Percentiles rank a stretch among this genome's conserved stretches.
These are phyloP conservation scores for Alviniconcha strummeri DNA, from an alignment of 2,888 invertebrate genomes.

Conservation along the genomic window DNA sequence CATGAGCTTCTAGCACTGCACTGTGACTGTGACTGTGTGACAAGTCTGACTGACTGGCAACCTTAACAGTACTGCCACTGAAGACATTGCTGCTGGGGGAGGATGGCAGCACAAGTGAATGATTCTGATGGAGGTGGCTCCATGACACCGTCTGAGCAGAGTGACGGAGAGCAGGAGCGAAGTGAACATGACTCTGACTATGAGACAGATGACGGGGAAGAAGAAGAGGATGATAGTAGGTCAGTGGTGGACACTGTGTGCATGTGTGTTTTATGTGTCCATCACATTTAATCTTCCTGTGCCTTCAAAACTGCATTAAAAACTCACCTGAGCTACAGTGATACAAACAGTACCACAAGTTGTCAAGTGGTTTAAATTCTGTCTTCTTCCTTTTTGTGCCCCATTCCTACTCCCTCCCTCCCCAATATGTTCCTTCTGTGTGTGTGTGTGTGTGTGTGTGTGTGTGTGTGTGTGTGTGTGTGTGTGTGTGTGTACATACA, in stretches of 20 bases:
- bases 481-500: constrained; percentile 2
- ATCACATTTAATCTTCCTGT: too few relatives aligned
- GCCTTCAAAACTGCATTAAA: too few relatives aligned
- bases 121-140: constrained; percentile 61
- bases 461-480: neutral
- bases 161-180: constrained; percentile 57
- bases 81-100: neutral
- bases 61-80: neutral
- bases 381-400: neutral
- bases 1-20: neutral
- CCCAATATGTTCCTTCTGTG: neutral
- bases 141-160: constrained; percentile 65
- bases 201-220: constrained; percentile 62
- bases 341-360: neutral
- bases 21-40: neutral
- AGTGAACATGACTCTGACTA: constrained; percentile 67
- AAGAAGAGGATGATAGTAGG: constrained; percentile 30
- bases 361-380: neutral
- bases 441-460: neutral
- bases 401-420: neutral
- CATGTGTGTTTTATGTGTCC: too few relatives aligned
- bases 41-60: neutral
- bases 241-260: neutral
- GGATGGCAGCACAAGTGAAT: constrained; percentile 33
- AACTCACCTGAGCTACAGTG: too few relatives aligned